Evolutionary conservation across 2,797 vertebrate genomes (phyloP).

Genomic region (Ctenopoma multispine): DNA sequence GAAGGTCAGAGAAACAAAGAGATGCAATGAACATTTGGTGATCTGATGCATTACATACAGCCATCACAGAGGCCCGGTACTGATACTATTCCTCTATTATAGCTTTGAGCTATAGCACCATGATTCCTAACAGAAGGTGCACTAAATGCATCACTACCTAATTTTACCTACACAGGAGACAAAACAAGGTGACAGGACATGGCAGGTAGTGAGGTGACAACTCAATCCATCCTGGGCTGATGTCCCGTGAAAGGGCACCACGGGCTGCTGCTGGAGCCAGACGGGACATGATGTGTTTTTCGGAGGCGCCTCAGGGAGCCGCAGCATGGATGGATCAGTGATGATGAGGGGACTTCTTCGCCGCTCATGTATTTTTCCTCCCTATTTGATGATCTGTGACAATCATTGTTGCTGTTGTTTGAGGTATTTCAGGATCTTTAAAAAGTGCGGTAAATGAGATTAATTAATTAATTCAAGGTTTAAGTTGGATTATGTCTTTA

Average conservation of each 20-base stretch:
- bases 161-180: constrained; percentile 35
- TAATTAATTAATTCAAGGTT: neutral
- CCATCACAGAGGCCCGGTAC: neutral
- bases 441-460: neutral
- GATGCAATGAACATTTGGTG: neutral
- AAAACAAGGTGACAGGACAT: constrained; percentile 46
- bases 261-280: constrained; percentile 53
- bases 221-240: constrained; percentile 34
- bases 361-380: neutral
- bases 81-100: neutral
- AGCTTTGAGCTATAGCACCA: neutral
- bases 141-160: constrained; percentile 38
- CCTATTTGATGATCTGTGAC: neutral
- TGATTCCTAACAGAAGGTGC: constrained; percentile 43
- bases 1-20: constrained; percentile 6
- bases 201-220: constrained; percentile 29
- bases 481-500: neutral
- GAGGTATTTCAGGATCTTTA: neutral
- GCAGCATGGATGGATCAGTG: constrained; percentile 6
- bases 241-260: constrained; percentile 50
- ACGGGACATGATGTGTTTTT: constrained; percentile 56
- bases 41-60: neutral
- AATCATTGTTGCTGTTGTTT: too few species aligned
- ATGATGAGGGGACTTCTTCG: constrained; percentile 3
- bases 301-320: constrained; percentile 40